These are phyloP conservation scores for Aleadryas rufinucha DNA, from an alignment of 2,113 vertebrate species.

Conservation along the genomic window DNA sequence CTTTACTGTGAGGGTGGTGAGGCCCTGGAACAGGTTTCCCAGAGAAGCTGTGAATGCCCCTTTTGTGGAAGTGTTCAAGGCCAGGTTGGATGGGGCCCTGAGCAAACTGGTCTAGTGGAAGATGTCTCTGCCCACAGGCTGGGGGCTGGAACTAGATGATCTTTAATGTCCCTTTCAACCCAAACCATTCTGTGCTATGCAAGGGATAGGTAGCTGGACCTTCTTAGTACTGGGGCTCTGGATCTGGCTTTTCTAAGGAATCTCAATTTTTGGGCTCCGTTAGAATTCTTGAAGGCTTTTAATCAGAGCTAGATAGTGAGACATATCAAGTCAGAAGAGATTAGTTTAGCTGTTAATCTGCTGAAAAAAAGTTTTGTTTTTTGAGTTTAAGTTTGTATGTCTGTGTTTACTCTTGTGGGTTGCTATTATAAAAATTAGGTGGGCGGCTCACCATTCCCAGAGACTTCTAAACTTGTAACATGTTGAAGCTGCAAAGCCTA, in stretches of 20 bases:
- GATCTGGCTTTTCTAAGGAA: not conserved
- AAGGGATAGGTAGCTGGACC: not conserved
- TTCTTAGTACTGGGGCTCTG: not conserved
- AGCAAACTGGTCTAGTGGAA: not conserved
- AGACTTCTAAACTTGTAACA: not conserved
- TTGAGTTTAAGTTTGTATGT: not conserved
- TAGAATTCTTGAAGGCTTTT: not conserved
- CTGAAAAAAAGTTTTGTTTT: not conserved
- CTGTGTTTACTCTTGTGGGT: not conserved
- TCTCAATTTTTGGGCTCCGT: not conserved
- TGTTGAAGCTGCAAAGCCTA: slow-evolving; percentile 26
- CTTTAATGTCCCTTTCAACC: not conserved
- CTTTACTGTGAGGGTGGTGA: not conserved
- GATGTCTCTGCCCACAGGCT: not conserved
- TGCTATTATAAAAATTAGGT: not conserved
- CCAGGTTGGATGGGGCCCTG: not conserved
- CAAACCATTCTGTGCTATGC: not conserved
- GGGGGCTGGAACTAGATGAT: not conserved
- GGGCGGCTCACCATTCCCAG: not conserved
- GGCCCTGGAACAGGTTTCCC: not conserved
- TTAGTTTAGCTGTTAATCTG: not conserved
- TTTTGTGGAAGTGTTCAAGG: not conserved
- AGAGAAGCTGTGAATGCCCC: not conserved
- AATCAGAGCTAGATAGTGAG: not conserved
- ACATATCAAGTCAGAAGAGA: not conserved